Evolutionary conservation across 2,797 vertebrate species (phyloP).

Genomic region (Cynodonichthys magdalenae): DNA sequence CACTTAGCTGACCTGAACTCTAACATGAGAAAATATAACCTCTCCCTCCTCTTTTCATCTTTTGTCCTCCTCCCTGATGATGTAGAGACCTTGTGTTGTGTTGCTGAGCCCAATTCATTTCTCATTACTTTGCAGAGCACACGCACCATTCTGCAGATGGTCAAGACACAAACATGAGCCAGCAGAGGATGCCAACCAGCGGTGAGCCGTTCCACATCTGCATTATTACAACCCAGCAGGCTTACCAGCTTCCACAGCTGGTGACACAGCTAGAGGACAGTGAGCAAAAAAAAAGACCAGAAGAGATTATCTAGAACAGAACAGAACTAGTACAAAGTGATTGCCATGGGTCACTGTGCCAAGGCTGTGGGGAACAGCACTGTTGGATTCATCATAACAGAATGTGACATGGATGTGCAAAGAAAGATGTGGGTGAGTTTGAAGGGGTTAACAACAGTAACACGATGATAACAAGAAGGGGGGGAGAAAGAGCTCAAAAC

Average conservation of each 20-base stretch:
- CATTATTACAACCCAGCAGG: constrained; percentile 5
- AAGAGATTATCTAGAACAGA: not conserved
- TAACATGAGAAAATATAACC: constrained; percentile 55
- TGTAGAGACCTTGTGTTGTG: not conserved
- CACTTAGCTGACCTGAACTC: constrained; percentile 22
- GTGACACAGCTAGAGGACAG: constrained; percentile 37
- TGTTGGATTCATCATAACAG: constrained; percentile 10
- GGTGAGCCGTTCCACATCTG: constrained; percentile 34
- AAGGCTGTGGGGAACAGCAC: constrained; percentile 31
- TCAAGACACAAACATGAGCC: constrained; percentile 20
- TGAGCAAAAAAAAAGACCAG: not conserved
- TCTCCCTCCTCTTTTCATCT: constrained; percentile 64
- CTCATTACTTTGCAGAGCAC: constrained; percentile 45
- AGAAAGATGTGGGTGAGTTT: constrained; percentile 44
- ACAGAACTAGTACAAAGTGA: constrained; percentile 15
- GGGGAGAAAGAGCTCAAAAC: constrained; percentile 20
- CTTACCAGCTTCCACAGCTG: not conserved
- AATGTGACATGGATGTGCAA: constrained; percentile 52
- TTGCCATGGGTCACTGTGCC: constrained; percentile 17
- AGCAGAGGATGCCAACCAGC: constrained; percentile 27
- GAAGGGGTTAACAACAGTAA: constrained; percentile 27
- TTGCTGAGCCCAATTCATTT: constrained; percentile 24
- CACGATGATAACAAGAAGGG: constrained; percentile 13
- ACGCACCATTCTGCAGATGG: constrained; percentile 71
- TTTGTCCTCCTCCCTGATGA: constrained; percentile 43